Evolutionary conservation across 2,888 invertebrate species (phyloP).

Genomic region (Ochropleura plecta): DNA sequence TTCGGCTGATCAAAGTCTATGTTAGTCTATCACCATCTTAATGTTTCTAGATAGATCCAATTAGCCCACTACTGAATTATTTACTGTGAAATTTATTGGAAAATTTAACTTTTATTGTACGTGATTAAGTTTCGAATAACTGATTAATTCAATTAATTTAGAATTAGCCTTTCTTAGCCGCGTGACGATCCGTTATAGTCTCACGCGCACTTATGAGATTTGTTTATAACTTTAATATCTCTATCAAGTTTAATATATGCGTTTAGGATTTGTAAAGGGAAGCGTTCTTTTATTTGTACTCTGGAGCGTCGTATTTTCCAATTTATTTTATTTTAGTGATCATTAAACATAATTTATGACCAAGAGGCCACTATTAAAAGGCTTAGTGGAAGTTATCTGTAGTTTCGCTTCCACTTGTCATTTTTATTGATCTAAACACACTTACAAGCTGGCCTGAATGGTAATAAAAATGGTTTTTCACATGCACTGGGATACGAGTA

Average conservation of each 20-base stretch:
- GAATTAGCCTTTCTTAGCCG: constrained; percentile 34
- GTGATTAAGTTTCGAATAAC: constrained; percentile 52
- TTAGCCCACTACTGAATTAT: constrained; percentile 65
- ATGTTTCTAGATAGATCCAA: constrained; percentile 71
- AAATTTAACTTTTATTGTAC: constrained; percentile 52
- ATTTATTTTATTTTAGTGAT: constrained; percentile 78
- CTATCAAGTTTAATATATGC: constrained; percentile 64
- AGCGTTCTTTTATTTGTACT: constrained; percentile 67
- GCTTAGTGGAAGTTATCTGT: constrained; percentile 72
- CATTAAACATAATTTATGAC: constrained; percentile 81
- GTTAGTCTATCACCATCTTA: constrained; percentile 75
- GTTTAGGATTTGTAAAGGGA: constrained; percentile 62
- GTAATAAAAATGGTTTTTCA: constrained; percentile 59
- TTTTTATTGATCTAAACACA: constrained; percentile 75
- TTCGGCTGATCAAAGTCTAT: constrained; percentile 72
- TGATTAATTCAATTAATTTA: constrained; percentile 57
- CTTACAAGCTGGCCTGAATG: constrained; percentile 47
- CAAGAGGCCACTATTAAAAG: constrained; percentile 72
- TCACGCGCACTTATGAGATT: constrained; percentile 52
- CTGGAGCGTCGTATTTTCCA: constrained; percentile 73
- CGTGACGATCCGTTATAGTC: constrained; percentile 40
- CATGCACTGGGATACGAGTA: constrained; percentile 36
- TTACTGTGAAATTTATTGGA: constrained; percentile 59
- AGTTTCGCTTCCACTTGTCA: constrained; percentile 73
- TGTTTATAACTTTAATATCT: constrained; percentile 67